These are phyloP conservation scores for Mesitornis unicolor DNA, from an alignment of 2,113 vertebrate species.

Conservation along the genomic window DNA sequence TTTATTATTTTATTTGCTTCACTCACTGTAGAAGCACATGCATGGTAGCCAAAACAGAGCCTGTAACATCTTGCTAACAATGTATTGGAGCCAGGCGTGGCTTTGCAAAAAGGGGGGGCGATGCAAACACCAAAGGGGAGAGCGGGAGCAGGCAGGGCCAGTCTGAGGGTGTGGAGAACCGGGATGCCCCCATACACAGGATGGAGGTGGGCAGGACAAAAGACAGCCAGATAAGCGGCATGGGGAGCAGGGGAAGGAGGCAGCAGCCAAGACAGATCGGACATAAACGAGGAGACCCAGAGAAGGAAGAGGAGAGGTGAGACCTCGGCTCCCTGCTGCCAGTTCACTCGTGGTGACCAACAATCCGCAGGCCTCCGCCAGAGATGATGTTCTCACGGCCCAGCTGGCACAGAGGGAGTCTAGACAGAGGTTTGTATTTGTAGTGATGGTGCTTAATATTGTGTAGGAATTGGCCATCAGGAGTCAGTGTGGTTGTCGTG, in stretches of 20 bases:
- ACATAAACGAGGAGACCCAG: accelerated
- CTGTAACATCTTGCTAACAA: neutral
- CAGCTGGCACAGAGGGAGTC: accelerated
- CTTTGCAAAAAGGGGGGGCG: too few species aligned
- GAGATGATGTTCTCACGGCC: too few species aligned
- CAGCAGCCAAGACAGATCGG: accelerated
- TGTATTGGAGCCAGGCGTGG: accelerated
- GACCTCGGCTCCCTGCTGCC: accelerated
- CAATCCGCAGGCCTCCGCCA: neutral
- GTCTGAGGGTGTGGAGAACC: too few species aligned
- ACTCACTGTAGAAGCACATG: neutral
- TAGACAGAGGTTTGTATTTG: accelerated
- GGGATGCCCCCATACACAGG: neutral
- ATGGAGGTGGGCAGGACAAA: neutral
- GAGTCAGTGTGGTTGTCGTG: accelerated
- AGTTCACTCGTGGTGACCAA: too few species aligned
- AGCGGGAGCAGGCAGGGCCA: too few species aligned
- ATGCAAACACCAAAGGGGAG: accelerated
- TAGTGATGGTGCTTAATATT: too few species aligned
- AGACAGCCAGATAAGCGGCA: too few species aligned
- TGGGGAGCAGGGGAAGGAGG: neutral
- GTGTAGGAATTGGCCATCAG: neutral
- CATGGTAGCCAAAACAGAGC: neutral
- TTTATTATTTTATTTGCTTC: neutral
- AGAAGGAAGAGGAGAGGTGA: too few species aligned